phyloP scores from a whole-genome alignment of 2,888 invertebrate species.

The Lasius fuliginosus region DNA sequence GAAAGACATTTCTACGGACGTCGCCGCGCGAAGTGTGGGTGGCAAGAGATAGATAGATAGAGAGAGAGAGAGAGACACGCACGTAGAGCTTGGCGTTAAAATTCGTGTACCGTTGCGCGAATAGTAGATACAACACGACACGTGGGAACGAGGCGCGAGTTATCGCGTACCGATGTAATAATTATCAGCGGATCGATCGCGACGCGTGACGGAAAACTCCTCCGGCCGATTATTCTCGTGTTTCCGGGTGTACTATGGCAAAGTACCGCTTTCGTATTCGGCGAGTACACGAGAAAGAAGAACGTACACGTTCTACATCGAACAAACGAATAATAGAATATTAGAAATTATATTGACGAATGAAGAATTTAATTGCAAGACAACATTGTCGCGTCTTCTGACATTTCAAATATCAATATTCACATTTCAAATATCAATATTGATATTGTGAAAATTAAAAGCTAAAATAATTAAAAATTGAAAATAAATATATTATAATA shows the following conservation, averaged over 20 bases:
- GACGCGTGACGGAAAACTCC: slow-evolving; percentile 54
- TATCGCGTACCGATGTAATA: slow-evolving; percentile 52
- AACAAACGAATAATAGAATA: not conserved
- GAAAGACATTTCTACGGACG: slow-evolving; percentile 34
- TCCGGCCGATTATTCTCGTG: slow-evolving; percentile 43
- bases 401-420: not conserved
- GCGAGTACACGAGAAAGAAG: slow-evolving; percentile 6
- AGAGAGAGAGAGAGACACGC: slow-evolving; percentile 25
- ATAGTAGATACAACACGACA: slow-evolving; percentile 49
- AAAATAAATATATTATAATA: not conserved
- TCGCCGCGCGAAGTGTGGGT: slow-evolving; percentile 61
- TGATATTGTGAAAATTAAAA: not conserved
- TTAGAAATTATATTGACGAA: not conserved
- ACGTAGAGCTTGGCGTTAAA: slow-evolving; percentile 62
- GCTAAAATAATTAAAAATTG: not conserved
- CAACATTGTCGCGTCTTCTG: not conserved
- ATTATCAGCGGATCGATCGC: slow-evolving; percentile 57
- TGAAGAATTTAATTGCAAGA: not conserved
- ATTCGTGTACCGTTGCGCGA: slow-evolving; percentile 71
- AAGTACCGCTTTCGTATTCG: slow-evolving; percentile 45
- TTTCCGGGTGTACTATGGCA: slow-evolving; percentile 31
- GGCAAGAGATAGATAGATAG: not conserved
- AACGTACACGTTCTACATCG: not conserved
- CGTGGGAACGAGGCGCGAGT: slow-evolving; percentile 59
- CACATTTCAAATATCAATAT: not conserved